phyloP scores from a whole-genome alignment of 2,113 vertebrate genomes.

The Hippopotamus amphibius region DNA sequence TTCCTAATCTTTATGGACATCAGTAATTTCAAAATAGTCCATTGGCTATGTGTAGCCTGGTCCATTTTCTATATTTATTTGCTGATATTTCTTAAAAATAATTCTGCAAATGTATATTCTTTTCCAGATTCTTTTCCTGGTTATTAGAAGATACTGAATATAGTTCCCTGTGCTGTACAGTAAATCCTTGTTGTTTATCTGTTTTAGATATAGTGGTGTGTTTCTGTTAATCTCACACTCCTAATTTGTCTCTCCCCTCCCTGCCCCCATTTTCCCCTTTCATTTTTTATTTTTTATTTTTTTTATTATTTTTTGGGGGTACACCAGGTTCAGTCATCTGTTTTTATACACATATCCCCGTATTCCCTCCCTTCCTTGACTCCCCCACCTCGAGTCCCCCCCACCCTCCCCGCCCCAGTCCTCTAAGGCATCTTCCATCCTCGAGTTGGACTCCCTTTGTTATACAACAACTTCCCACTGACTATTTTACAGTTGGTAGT shows the following conservation, averaged over 20 bases:
- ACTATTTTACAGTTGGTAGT: no score
- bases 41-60: neutral
- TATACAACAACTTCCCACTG: no score
- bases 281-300: no score
- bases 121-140: neutral
- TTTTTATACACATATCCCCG: no score
- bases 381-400: no score
- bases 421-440: no score
- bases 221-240: neutral
- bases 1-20: neutral
- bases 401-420: no score
- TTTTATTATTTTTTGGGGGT: no score
- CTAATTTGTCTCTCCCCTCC: neutral
- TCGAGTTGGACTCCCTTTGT: no score
- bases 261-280: neutral
- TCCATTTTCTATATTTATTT: neutral
- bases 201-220: neutral
- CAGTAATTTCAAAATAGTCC: neutral
- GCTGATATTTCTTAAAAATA: slow-evolving; percentile 17
- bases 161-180: neutral
- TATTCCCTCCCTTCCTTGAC: no score
- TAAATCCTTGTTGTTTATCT: neutral
- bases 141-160: neutral
- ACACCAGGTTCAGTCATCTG: no score
- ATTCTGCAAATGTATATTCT: neutral